A percentile compares a stretch with the other conserved stretches of the same genome.
These are phyloP conservation scores for Rousettus leschenaultii DNA, from an alignment of 2,113 vertebrate species.

Conservation along the genomic window DNA sequence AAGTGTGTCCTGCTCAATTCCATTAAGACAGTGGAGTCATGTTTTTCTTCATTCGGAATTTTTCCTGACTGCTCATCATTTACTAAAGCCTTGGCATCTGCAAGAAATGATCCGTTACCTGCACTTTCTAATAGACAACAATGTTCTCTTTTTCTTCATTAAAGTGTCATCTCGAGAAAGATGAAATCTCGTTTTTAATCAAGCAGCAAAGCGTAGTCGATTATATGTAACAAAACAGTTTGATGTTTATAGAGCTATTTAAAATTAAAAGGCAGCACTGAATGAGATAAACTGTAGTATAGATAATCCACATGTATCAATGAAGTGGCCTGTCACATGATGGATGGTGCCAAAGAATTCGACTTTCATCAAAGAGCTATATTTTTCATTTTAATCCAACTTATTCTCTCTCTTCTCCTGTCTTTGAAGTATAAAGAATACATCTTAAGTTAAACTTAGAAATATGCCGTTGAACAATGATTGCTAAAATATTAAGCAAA, in stretches of 20 bases:
- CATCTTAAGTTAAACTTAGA: neutral
- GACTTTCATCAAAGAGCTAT: neutral
- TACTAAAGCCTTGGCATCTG: neutral
- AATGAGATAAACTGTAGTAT: neutral
- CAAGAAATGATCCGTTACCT: conserved; percentile 7
- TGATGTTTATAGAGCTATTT: conserved; percentile 47
- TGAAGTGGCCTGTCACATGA: neutral
- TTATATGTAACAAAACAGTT: conserved; percentile 52
- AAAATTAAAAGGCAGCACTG: conserved; percentile 17
- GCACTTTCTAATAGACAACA: neutral
- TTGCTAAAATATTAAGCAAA: neutral
- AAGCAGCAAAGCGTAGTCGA: conserved; percentile 39
- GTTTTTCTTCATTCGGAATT: neutral
- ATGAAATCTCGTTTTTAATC: conserved; percentile 50
- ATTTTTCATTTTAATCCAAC: conserved; percentile 3
- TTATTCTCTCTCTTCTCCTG: neutral
- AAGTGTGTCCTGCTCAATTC: neutral
- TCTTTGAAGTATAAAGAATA: neutral
- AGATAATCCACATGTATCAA: neutral
- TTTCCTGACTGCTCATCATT: neutral
- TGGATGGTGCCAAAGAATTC: neutral
- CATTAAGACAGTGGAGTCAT: neutral
- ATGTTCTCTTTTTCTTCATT: conserved; percentile 48
- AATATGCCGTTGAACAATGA: neutral
- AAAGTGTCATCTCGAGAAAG: conserved; percentile 51